phyloP scores from a whole-genome alignment of 2,113 vertebrate species.

The Chunga burmeisteri region DNA sequence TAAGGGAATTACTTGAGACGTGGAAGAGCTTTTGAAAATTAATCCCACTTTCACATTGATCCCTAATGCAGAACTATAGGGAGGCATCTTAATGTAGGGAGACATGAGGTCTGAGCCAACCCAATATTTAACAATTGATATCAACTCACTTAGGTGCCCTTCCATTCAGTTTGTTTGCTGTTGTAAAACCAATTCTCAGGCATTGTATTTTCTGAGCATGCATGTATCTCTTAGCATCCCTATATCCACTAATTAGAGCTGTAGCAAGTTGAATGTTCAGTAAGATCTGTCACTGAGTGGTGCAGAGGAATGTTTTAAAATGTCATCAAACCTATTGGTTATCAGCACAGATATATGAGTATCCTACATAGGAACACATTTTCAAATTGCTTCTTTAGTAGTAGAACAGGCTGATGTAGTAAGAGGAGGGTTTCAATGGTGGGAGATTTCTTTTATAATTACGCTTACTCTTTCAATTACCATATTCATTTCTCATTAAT shows the following conservation, averaged over 20 bases:
- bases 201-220: neutral
- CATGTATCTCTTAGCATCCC: neutral
- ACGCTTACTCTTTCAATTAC: constrained; percentile 46
- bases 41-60: neutral
- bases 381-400: neutral
- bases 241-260: neutral
- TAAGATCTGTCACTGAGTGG: neutral
- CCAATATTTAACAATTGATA: too few species aligned
- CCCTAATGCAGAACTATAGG: neutral
- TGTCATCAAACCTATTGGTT: neutral
- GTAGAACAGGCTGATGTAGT: neutral
- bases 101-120: neutral
- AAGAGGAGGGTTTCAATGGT: neutral
- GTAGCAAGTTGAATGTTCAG: neutral
- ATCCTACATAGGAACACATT: neutral
- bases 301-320: neutral
- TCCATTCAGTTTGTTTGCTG: neutral
- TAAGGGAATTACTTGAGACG: accelerated
- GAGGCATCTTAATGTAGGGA: neutral
- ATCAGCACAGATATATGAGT: neutral
- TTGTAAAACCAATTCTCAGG: neutral
- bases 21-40: neutral
- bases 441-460: constrained; percentile 36
- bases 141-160: neutral
- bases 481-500: constrained; percentile 44